Conservation (phyloP, 2,113 vertebrate species). For the Forbesichthys papilliferus region DNA sequence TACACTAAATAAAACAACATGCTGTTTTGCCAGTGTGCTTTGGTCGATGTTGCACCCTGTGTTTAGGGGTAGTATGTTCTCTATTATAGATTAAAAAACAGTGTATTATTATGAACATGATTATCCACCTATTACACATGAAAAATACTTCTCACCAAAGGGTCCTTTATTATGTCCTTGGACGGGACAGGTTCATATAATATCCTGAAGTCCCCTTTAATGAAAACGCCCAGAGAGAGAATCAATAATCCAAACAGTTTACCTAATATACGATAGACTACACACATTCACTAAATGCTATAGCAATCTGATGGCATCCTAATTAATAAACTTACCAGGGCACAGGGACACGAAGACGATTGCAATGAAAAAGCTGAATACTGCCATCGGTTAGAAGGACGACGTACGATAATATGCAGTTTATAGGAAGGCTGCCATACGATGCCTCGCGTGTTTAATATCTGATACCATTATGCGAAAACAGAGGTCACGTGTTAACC, state of each 20-base stretch:
- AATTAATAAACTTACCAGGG: slow-evolving; percentile 52
- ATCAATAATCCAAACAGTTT: not conserved
- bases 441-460: too few species aligned
- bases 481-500: too few species aligned
- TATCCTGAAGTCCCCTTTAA: slow-evolving; percentile 53
- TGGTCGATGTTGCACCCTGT: not conserved
- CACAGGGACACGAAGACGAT: slow-evolving; percentile 36
- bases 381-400: slow-evolving; percentile 35
- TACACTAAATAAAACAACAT: not conserved
- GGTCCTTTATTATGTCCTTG: slow-evolving; percentile 11
- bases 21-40: not conserved
- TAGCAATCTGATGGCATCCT: not conserved
- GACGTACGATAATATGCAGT: not conserved
- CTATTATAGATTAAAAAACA: too few species aligned
- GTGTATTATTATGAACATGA: not conserved
- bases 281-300: too few species aligned
- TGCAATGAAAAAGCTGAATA: slow-evolving; percentile 25
- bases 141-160: slow-evolving; percentile 34
- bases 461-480: too few species aligned
- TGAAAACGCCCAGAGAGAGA: not conserved
- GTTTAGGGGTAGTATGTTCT: not conserved
- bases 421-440: too few species aligned
- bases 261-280: too few species aligned
- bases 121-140: not conserved
- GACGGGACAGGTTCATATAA: slow-evolving; percentile 37